Evolutionary conservation across 1,140 invertebrate species (phyloP), one percentile per base, ranked within the genome.

Genomic region (Laodelphax striatellus): DNA sequence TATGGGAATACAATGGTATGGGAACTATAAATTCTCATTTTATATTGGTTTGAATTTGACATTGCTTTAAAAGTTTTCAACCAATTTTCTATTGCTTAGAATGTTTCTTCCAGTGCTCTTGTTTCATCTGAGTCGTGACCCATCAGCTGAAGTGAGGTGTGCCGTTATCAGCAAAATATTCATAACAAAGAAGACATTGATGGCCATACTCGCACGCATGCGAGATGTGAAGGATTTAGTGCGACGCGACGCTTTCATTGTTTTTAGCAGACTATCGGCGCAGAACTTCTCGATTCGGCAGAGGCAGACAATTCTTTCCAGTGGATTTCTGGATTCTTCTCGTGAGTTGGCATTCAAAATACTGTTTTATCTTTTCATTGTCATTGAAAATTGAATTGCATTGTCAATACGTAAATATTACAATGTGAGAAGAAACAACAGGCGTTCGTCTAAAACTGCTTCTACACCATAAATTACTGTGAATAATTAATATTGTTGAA

Each of bases 141-240:
- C 58, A 42, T 38, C 24, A 13, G 50, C 52, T 14, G 58, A 60
- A 42, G 52, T 53, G 22, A 52, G 58, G 11, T n/a, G 41, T 38
- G 16, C 52, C 22, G 52, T 52, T 6, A 24, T 60, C 10, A 54
- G 28, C 17, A 60, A 60, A 42, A 11, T 60, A 21, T 13, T 50
- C 3, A 19, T 54, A 41, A 24, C 38, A 19, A 34, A 17, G 13
- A 34, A 22, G 10, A 17, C 50, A 9, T 22, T 55, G 11, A n/a
- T 34, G 14, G 38, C 16, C 6, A 55, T 60, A 17, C 24, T 60
- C 2, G 1, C 28, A 8, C 24, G 58, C 16, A 55, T 52, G 3
- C 6, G 54, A n/a, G 58, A 60, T 52, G 19, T 54, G 10, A 54
- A 52, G n/a, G 58, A 60, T 19, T 17, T 42, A 13, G 58, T 60